These are phyloP conservation scores for Xylota segnis DNA, from an alignment of 2,888 invertebrate genomes.

Conservation along the genomic window DNA sequence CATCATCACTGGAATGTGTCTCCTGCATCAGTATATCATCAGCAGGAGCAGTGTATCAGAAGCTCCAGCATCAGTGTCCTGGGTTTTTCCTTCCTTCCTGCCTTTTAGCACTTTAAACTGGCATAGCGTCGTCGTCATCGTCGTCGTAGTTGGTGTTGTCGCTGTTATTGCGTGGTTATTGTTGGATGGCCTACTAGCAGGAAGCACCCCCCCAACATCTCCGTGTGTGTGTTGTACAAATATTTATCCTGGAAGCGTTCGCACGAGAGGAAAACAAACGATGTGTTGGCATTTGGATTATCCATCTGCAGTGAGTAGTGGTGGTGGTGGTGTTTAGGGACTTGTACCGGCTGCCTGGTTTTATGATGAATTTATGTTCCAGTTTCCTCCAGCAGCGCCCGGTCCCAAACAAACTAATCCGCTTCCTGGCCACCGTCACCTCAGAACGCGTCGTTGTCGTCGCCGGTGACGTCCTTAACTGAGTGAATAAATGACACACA, in stretches of 20 bases:
- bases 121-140: conserved; percentile 30
- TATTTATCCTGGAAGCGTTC: conserved; percentile 72
- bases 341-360: conserved; percentile 63
- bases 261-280: conserved; percentile 41
- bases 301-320: conserved; percentile 33
- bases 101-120: conserved; percentile 66
- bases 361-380: conserved; percentile 76
- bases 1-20: conserved; percentile 66
- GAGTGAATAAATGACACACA: conserved; percentile 75
- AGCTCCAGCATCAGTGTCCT: conserved; percentile 24
- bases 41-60: conserved; percentile 34
- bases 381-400: conserved; percentile 44
- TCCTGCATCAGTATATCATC: conserved; percentile 65
- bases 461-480: conserved; percentile 64
- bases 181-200: conserved; percentile 59
- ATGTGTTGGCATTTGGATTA: conserved; percentile 74
- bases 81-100: conserved; percentile 59
- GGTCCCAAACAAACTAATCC: conserved; percentile 62
- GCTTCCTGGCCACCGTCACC: conserved; percentile 46
- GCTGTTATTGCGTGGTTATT: conserved; percentile 60
- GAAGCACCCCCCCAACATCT: conserved; percentile 18
- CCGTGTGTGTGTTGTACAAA: conserved; percentile 52
- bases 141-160: conserved; percentile 21
- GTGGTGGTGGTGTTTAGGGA: conserved; percentile 51
- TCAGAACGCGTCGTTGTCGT: conserved; percentile 44